phyloP scores from a whole-genome alignment of 64 coral and sea anemone species.

The Dendronephthya gigantea region DNA sequence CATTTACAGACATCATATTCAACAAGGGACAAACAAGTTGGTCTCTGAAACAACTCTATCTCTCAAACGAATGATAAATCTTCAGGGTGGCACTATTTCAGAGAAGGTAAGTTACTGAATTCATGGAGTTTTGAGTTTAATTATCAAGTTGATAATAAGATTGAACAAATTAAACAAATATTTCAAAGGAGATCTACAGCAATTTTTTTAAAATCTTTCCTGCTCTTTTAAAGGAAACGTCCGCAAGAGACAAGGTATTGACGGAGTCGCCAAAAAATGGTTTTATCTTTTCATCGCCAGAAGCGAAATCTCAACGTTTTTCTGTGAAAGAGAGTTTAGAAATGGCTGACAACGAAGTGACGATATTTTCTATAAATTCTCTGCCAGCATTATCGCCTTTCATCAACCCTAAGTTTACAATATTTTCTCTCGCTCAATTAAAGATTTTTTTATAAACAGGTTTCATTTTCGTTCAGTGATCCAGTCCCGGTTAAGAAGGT shows the following conservation, averaged over 20 bases:
- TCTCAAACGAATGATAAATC: background rate
- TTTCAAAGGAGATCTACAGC: no score
- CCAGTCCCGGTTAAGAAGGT: background rate
- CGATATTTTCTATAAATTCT: no score
- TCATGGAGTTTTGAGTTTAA: no score
- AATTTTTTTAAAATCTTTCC: no score
- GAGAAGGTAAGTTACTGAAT: slow-evolving; percentile 7
- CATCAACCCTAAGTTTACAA: no score
- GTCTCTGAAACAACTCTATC: background rate
- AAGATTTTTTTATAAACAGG: background rate
- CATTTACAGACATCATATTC: background rate
- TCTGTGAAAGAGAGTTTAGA: background rate
- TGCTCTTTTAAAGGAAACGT: background rate
- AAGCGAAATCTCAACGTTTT: background rate
- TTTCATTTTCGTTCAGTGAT: slow-evolving; percentile 8
- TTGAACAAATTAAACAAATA: no score
- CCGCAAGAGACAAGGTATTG: background rate
- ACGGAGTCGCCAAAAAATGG: background rate
- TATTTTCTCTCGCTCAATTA: background rate
- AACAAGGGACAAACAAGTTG: slow-evolving; percentile 1
- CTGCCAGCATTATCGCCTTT: no score
- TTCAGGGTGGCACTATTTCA: background rate
- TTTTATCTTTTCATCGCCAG: background rate
- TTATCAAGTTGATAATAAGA: no score
- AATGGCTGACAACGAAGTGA: background rate